Percentiles rank a stretch among this genome's conserved stretches.
These are phyloP conservation scores for Xenus cinereus DNA, from an alignment of 2,113 vertebrate genomes.

Conservation along the genomic window DNA sequence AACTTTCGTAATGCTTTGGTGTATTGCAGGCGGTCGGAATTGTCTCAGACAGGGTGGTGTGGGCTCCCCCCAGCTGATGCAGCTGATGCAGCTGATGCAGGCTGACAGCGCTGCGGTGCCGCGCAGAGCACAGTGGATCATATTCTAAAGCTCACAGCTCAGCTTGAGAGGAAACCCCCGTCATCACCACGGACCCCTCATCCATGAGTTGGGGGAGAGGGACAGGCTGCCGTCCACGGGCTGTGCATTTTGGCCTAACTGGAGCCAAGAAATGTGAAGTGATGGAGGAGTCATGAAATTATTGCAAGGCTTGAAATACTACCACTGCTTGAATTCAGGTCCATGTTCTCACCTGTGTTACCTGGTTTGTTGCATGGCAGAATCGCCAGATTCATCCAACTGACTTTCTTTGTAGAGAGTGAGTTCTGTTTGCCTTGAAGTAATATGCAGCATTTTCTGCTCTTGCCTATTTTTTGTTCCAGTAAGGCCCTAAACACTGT, in stretches of 20 bases:
- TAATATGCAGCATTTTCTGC: background rate
- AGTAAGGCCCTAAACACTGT: background rate
- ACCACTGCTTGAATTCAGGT: background rate
- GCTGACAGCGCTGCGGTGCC: background rate
- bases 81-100: background rate
- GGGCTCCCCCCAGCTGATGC: background rate
- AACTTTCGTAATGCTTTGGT: background rate
- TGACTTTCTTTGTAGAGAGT: background rate
- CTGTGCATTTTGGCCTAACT: background rate
- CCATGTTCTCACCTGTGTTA: background rate
- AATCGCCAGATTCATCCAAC: background rate
- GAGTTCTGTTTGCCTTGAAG: background rate
- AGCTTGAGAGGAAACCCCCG: rapidly evolving
- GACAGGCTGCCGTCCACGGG: background rate
- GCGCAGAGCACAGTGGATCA: background rate
- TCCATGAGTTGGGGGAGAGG: background rate
- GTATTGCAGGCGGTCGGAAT: background rate
- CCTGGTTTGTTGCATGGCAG: background rate
- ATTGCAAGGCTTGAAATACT: background rate
- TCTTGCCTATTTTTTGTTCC: background rate
- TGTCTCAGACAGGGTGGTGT: background rate
- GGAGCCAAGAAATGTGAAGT: background rate
- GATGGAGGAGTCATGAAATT: background rate
- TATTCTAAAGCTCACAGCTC: background rate
- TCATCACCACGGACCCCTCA: background rate